phyloP scores from a whole-genome alignment of 2,888 invertebrate species.

The Erebia aethiops region DNA sequence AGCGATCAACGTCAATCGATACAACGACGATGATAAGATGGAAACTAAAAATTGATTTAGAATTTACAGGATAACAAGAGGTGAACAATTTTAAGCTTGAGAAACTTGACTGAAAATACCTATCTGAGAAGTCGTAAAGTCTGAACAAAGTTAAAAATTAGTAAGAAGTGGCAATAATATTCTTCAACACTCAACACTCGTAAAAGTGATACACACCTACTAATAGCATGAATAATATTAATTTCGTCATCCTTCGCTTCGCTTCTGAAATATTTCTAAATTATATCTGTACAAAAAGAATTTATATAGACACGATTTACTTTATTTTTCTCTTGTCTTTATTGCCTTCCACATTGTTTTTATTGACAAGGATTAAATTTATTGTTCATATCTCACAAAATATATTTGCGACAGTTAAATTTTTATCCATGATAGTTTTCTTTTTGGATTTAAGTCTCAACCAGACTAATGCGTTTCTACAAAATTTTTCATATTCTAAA shows the following conservation, averaged over 20 bases:
- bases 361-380: conserved; percentile 5
- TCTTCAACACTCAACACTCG: neutral
- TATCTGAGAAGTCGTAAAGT: no score
- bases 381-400: neutral
- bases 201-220: neutral
- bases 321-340: neutral
- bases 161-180: no score
- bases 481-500: neutral
- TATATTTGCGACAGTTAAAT: neutral
- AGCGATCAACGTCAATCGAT: no score
- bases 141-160: no score
- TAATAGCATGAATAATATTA: neutral
- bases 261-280: neutral
- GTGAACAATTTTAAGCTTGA: no score
- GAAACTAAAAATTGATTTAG: no score
- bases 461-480: neutral
- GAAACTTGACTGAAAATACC: no score
- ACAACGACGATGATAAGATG: no score
- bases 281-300: neutral
- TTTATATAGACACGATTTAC: neutral
- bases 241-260: neutral
- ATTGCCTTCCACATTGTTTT: neutral
- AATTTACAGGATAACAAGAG: no score
- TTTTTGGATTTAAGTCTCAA: neutral
- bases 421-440: neutral